Evolutionary conservation across 2,797 vertebrate species (phyloP).

Genomic region (Coccyzus lansbergi): DNA sequence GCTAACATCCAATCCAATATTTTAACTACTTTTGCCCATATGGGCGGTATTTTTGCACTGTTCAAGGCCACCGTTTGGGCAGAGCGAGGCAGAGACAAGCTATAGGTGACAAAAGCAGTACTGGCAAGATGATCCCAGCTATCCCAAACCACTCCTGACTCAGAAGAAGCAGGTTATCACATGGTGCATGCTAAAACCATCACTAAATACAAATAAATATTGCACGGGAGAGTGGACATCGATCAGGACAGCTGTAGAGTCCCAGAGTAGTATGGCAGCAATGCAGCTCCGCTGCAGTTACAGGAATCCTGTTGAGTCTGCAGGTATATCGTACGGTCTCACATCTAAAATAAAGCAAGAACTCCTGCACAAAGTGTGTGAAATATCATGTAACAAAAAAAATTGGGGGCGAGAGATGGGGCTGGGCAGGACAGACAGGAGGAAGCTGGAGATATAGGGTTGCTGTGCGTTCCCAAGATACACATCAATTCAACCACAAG

Average conservation of each 20-base stretch:
- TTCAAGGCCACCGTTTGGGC: not conserved
- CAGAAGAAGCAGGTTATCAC: not conserved
- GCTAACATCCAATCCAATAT: not conserved
- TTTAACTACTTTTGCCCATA: not conserved
- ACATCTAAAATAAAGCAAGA: too few relatives aligned
- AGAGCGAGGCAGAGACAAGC: not conserved
- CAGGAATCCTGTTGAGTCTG: not conserved
- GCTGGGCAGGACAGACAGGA: too few relatives aligned
- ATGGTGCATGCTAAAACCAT: not conserved
- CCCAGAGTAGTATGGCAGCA: not conserved
- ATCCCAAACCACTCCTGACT: not conserved
- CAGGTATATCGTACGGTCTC: too few relatives aligned
- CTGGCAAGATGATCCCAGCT: not conserved
- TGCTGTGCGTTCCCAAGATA: fast-evolving
- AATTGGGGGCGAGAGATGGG: too few relatives aligned
- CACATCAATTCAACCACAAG: not conserved
- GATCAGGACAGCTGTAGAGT: not conserved
- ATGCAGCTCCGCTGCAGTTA: not conserved
- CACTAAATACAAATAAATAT: not conserved
- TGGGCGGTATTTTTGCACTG: not conserved
- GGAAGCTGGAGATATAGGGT: not conserved
- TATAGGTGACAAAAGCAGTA: not conserved
- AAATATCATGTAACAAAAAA: too few relatives aligned
- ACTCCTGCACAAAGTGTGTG: too few relatives aligned
- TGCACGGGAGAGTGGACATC: fast-evolving